A percentile compares a stretch with the other conserved stretches of the same genome.
Evolutionary conservation across 37 sponge, comb jelly and placozoan genomes (phyloP).

Genomic region (Geodia barretti): DNA sequence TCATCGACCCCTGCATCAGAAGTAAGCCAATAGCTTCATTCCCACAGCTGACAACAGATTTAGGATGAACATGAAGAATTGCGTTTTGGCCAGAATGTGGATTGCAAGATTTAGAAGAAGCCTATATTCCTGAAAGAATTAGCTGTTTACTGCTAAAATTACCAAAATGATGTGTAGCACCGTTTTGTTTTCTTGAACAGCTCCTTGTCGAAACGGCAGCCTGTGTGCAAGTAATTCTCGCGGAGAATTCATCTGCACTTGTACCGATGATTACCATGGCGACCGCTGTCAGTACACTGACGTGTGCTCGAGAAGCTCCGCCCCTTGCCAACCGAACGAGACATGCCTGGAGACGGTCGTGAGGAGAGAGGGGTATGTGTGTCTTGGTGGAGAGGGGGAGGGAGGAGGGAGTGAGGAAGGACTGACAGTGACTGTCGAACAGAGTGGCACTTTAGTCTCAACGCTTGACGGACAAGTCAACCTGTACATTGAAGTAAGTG

Average conservation of each 20-base stretch:
- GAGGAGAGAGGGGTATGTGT: slow-evolving; percentile 41
- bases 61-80: neutral
- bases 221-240: slow-evolving; percentile 43
- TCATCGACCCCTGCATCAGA: slow-evolving; percentile 49
- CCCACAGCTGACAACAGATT: too few species aligned
- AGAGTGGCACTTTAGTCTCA: neutral
- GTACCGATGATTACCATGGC: slow-evolving; percentile 47
- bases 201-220: slow-evolving; percentile 59
- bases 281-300: slow-evolving; percentile 46
- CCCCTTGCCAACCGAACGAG: slow-evolving; percentile 23
- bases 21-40: slow-evolving; percentile 8
- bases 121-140: too few species aligned
- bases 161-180: neutral
- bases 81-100: neutral
- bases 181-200: neutral
- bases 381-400: slow-evolving; percentile 6
- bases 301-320: slow-evolving; percentile 21
- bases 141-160: too few species aligned
- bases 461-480: neutral
- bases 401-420: neutral
- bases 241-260: slow-evolving; percentile 61
- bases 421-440: neutral
- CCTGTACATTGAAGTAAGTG: neutral
- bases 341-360: slow-evolving; percentile 55
- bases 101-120: neutral